phyloP scores from a whole-genome alignment of 2,888 invertebrate genomes.

The Leucophenga montana region DNA sequence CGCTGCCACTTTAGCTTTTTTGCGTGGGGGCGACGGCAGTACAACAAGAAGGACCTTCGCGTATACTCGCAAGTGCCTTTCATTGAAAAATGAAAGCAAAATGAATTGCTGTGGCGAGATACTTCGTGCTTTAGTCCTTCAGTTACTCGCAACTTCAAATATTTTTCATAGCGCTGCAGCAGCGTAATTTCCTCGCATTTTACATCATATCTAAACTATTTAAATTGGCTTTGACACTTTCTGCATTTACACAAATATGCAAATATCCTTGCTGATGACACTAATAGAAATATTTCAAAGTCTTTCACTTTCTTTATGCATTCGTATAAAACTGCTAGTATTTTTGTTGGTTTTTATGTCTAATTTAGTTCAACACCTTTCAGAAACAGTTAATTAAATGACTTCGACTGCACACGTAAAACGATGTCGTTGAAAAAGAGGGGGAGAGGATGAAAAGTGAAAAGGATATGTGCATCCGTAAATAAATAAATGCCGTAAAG shows the following conservation, averaged over 20 bases:
- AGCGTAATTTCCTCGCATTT: slow-evolving; percentile 1
- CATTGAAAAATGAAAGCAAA: slow-evolving; percentile 25
- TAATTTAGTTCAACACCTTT: slow-evolving; percentile 3
- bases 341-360: not conserved
- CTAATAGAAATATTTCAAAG: slow-evolving; percentile 45
- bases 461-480: not conserved
- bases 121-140: not conserved
- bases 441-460: no score
- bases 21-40: not conserved
- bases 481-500: not conserved
- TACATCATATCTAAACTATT: not conserved
- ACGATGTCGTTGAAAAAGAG: no score
- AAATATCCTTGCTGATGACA: slow-evolving; percentile 38
- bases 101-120: not conserved
- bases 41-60: not conserved
- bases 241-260: slow-evolving; percentile 32
- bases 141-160: not conserved
- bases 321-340: not conserved
- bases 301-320: slow-evolving; percentile 1
- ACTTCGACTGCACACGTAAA: not conserved
- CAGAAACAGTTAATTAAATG: slow-evolving; percentile 3
- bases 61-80: slow-evolving; percentile 32
- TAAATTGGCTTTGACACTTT: not conserved
- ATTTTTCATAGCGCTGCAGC: not conserved
- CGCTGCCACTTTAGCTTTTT: not conserved